Conservation (phyloP, 2,113 vertebrate genomes). For the Pleuronectes platessa region DNA sequence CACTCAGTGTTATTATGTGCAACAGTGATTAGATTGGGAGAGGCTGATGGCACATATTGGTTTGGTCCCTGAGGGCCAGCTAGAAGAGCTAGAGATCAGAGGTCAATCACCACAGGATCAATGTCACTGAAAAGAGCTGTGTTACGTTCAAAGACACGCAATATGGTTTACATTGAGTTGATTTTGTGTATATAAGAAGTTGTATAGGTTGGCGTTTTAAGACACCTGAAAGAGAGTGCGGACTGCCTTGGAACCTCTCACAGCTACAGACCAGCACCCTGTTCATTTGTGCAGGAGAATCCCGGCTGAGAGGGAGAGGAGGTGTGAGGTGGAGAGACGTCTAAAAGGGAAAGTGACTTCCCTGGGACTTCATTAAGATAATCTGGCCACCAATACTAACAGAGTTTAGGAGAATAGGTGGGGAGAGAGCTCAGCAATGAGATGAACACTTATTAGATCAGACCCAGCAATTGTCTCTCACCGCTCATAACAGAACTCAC, state of each 20-base stretch:
- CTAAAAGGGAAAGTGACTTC: constrained; percentile 76
- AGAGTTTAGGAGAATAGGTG: constrained; percentile 78
- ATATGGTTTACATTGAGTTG: constrained; percentile 20
- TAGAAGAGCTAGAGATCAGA: constrained; percentile 70
- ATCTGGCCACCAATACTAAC: constrained; percentile 85
- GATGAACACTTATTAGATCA: constrained; percentile 87
- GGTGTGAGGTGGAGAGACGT: constrained; percentile 35
- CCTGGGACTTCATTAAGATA: constrained; percentile 84
- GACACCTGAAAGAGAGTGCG: constrained; percentile 2
- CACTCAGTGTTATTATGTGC: constrained; percentile 76
- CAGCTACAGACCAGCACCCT: background rate
- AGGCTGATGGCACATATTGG: constrained; percentile 71
- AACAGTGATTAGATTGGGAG: constrained; percentile 76
- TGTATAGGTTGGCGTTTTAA: constrained; percentile 8
- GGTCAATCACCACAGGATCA: constrained; percentile 76
- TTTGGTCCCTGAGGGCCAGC: constrained; percentile 65
- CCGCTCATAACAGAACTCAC: constrained; percentile 64
- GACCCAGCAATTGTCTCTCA: constrained; percentile 71
- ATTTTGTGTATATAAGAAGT: constrained; percentile 21
- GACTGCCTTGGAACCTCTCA: background rate
- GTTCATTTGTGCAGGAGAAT: background rate
- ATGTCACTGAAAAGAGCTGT: constrained; percentile 67
- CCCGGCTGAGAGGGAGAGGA: background rate
- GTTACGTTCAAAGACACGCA: constrained; percentile 45
- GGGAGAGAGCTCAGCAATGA: constrained; percentile 80